Percentiles rank a stretch among this genome's conserved stretches.
phyloP scores from a whole-genome alignment of 2,797 vertebrate species.

The Euthynnus affinis region DNA sequence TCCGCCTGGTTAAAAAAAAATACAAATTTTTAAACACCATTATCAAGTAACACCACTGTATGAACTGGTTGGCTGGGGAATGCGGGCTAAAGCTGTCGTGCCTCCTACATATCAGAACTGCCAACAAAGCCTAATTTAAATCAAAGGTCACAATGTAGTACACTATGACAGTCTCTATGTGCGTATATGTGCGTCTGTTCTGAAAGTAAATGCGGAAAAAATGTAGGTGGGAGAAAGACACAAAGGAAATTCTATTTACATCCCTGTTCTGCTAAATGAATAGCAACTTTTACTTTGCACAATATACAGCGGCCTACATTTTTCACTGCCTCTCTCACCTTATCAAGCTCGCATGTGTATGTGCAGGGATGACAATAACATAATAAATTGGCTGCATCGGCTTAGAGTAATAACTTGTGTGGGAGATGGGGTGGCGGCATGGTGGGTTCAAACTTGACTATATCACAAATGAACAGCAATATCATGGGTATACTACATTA shows the following conservation, averaged over 20 bases:
- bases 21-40: conserved; percentile 26
- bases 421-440: conserved; percentile 19
- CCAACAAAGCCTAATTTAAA: conserved; percentile 26
- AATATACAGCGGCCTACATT: conserved; percentile 1
- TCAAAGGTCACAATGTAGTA: conserved; percentile 10
- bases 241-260: conserved; percentile 1
- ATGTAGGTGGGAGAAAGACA: not conserved
- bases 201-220: conserved; percentile 1
- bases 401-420: conserved; percentile 58
- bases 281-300: conserved; percentile 29
- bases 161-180: not conserved
- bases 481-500: conserved; percentile 53
- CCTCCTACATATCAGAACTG: conserved; percentile 34
- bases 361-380: conserved; percentile 41
- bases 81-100: conserved; percentile 21
- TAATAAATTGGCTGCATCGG: conserved; percentile 58
- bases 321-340: conserved; percentile 25
- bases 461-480: conserved; percentile 63
- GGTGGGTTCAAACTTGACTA: conserved; percentile 39
- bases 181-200: not conserved
- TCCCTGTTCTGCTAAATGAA: conserved; percentile 40
- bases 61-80: conserved; percentile 14
- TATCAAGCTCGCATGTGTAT: conserved; percentile 11
- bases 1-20: conserved; percentile 27
- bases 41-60: conserved; percentile 19